Percentiles rank a stretch among this genome's conserved stretches.
Evolutionary conservation across 92 coral and sea anemone species (phyloP).

Genomic region (Actinernus sp.): DNA sequence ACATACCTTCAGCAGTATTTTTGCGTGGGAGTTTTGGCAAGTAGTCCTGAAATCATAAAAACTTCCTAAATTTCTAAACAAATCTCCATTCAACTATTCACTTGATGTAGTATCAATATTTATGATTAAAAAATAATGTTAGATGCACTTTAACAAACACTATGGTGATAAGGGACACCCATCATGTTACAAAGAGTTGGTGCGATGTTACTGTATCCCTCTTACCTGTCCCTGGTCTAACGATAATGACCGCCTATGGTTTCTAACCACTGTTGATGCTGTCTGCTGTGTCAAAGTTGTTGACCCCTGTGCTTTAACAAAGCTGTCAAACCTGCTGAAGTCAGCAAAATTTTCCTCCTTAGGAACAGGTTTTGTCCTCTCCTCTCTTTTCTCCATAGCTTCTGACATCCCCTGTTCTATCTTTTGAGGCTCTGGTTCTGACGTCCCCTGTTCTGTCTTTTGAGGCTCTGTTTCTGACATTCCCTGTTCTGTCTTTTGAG

Average conservation of each 20-base stretch:
- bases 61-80: no score
- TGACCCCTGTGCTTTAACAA: conserved; percentile 71
- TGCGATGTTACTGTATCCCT: no score
- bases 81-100: no score
- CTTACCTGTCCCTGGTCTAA: conserved; percentile 84
- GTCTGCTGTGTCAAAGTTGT: conserved; percentile 22
- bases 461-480: neutral
- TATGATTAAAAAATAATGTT: no score
- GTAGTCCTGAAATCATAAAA: conserved; percentile 29
- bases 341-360: conserved; percentile 91
- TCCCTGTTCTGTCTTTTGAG: neutral
- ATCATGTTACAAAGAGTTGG: no score
- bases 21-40: conserved; percentile 2
- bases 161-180: no score
- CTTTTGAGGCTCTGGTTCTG: neutral
- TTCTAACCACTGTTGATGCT: conserved; percentile 32
- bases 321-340: conserved; percentile 91
- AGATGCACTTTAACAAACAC: no score
- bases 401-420: neutral
- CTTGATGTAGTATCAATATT: no score
- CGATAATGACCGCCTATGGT: conserved; percentile 86
- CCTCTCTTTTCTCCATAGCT: conserved; percentile 9
- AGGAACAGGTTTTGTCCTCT: conserved; percentile 12
- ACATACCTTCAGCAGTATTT: conserved; percentile 1
- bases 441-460: neutral